Base-by-base conservation (phyloP, 2,113 vertebrate genomes). In the Melierax canorus region DNA sequence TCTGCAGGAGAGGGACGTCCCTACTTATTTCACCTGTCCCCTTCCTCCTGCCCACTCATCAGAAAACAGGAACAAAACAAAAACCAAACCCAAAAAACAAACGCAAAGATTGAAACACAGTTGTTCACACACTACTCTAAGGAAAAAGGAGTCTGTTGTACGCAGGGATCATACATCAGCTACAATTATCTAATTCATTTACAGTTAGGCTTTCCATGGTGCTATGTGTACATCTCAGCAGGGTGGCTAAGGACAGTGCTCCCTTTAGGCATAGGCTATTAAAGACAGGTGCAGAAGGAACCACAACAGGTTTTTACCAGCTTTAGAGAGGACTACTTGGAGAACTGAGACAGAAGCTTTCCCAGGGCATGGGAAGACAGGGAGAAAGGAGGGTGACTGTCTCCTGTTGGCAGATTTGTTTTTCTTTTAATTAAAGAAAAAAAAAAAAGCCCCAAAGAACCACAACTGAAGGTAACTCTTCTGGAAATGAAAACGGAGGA, bases 381-480 rank as follows among this genome's bases (percentile, higher is more conserved):
- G 90, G 79, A 86, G 39, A 75, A 68, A 92, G 78, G 86, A 85
- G 94, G 77, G 74, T 86, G 92, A 92, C 90, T 74, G 91, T 94
- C 92, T 97, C 94, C 91, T 84, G 95, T 76, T 53, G 95, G 96
- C 92, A 97, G 96, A 76, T 90, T 95, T 48, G 38, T 66, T 68
- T 93, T 90, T 59, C 68, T 92, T 92, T 72, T 30, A 41, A 51
- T 53, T 51, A 60, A 78, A 32, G 18, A 41, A 11, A 36, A 43
- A 78, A 58, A 60, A 48, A 43, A 38, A 69, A 81, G 73, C 53
- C 74, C 87, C 90, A 97, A 97, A 97, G 95, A 96, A 95, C 73
- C 97, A 97, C 79, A 96, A 95, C 51, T 71, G 97, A 95, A 98
- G 93, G 90, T 94, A 97, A 98, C 94, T 98, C 98, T 97, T 96